These are phyloP conservation scores for Coryphaenoides rupestris DNA, from an alignment of 2,113 vertebrate genomes.

Conservation along the genomic window DNA sequence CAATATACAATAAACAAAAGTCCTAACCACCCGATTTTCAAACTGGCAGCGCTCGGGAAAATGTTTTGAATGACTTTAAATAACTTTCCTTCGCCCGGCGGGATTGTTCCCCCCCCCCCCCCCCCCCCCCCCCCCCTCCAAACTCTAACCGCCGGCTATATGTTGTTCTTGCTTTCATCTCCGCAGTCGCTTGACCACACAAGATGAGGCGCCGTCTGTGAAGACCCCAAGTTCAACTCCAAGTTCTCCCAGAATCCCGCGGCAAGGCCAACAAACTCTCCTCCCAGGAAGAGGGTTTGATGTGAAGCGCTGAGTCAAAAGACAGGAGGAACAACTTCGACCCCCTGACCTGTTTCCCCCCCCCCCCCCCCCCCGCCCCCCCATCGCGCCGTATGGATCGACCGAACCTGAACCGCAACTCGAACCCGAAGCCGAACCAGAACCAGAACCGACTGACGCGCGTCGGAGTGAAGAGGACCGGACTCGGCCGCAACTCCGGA, in stretches of 20 bases:
- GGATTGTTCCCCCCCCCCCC: no score
- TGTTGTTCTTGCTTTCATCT: slow-evolving; percentile 33
- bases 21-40: no score
- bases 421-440: slow-evolving; percentile 21
- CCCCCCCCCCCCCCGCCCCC: no score
- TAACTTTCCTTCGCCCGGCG: no score
- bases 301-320: slow-evolving; percentile 1
- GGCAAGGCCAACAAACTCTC: slow-evolving; percentile 19
- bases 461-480: slow-evolving; percentile 11
- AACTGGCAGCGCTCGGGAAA: no score
- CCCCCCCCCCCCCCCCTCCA: no score
- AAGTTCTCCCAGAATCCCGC: slow-evolving; percentile 17
- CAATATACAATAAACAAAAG: no score
- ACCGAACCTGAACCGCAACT: slow-evolving; percentile 19
- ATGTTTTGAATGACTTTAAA: no score
- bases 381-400: background rate
- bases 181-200: slow-evolving; percentile 43
- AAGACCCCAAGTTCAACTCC: slow-evolving; percentile 34
- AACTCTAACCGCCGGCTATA: background rate
- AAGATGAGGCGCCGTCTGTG: slow-evolving; percentile 51
- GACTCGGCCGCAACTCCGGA: slow-evolving; percentile 14
- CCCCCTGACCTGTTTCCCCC: no score
- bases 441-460: background rate
- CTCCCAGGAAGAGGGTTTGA: slow-evolving; percentile 15
- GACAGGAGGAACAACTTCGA: slow-evolving; percentile 11